These are phyloP conservation scores for Hycleus cichorii DNA, from an alignment of 1,140 invertebrate genomes.

Conservation along the genomic window DNA sequence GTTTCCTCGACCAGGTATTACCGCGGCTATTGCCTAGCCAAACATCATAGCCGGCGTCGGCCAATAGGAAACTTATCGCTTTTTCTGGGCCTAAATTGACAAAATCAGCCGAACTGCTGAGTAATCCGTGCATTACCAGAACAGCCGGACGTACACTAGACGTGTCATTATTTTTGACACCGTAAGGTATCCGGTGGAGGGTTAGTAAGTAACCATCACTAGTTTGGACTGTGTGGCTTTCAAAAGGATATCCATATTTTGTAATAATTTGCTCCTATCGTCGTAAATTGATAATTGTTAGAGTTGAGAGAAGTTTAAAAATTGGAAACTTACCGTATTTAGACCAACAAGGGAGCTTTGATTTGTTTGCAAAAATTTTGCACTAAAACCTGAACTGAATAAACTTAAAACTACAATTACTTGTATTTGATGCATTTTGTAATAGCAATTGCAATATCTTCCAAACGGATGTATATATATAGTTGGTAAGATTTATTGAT, in stretches of 20 bases:
- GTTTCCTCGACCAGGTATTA: neutral
- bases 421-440: too few species aligned
- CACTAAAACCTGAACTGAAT: too few species aligned
- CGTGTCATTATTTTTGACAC: slow-evolving; percentile 15
- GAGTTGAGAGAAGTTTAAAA: slow-evolving; percentile 32
- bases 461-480: too few species aligned
- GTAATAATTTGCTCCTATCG: slow-evolving; percentile 30
- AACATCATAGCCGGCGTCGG: slow-evolving; percentile 56
- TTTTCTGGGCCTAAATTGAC: slow-evolving; percentile 49
- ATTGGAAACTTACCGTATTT: slow-evolving; percentile 31
- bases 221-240: slow-evolving; percentile 46
- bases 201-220: slow-evolving; percentile 54
- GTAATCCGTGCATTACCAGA: slow-evolving; percentile 58
- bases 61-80: slow-evolving; percentile 50
- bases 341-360: neutral
- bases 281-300: slow-evolving; percentile 32
- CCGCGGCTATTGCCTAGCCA: slow-evolving; percentile 55
- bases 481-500: too few species aligned
- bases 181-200: slow-evolving; percentile 49
- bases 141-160: slow-evolving; percentile 38
- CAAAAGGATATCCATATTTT: slow-evolving; percentile 50
- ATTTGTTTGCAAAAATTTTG: too few species aligned
- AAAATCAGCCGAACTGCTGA: slow-evolving; percentile 51
- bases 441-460: too few species aligned
- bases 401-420: too few species aligned